A percentile compares a stretch with the other conserved stretches of the same genome.
These are phyloP conservation scores for Eurytoma californica DNA, from an alignment of 2,888 invertebrate species.

Conservation along the genomic window DNA sequence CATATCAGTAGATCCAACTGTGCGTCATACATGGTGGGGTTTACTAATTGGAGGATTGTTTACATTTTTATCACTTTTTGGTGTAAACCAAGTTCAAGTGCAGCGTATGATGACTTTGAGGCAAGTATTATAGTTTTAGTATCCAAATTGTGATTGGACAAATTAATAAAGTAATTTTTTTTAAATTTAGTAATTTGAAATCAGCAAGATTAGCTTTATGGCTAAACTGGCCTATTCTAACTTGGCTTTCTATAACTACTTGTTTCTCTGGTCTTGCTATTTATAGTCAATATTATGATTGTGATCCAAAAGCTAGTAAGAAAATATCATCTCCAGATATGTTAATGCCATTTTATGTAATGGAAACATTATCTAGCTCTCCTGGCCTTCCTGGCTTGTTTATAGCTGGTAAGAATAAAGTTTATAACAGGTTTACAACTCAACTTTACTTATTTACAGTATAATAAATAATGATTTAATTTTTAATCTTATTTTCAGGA, in stretches of 20 bases:
- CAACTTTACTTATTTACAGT: background rate
- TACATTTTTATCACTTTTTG: conserved; percentile 89
- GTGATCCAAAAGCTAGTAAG: conserved; percentile 84
- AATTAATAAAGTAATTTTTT: conserved; percentile 2
- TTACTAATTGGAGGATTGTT: conserved; percentile 87
- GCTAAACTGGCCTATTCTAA: conserved; percentile 88
- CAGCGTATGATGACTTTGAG: conserved; percentile 85
- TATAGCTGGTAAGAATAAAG: conserved; percentile 78
- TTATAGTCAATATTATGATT: conserved; percentile 87
- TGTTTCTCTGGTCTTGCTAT: conserved; percentile 84
- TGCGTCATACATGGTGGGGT: conserved; percentile 89
- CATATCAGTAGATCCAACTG: conserved; percentile 82
- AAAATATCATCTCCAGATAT: conserved; percentile 84
- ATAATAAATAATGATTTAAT: background rate
- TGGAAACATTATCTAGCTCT: conserved; percentile 83
- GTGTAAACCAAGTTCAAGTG: conserved; percentile 91
- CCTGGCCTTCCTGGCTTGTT: conserved; percentile 93
- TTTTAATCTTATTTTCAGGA: conserved; percentile 72
- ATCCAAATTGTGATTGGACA: background rate
- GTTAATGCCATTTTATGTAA: conserved; percentile 87
- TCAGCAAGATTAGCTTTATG: conserved; percentile 85
- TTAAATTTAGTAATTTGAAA: conserved; percentile 77
- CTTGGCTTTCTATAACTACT: conserved; percentile 84
- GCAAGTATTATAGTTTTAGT: conserved; percentile 55
- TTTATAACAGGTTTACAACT: background rate